phyloP scores from a whole-genome alignment of 1,140 invertebrate species.

The Heliconius melpomene region DNA sequence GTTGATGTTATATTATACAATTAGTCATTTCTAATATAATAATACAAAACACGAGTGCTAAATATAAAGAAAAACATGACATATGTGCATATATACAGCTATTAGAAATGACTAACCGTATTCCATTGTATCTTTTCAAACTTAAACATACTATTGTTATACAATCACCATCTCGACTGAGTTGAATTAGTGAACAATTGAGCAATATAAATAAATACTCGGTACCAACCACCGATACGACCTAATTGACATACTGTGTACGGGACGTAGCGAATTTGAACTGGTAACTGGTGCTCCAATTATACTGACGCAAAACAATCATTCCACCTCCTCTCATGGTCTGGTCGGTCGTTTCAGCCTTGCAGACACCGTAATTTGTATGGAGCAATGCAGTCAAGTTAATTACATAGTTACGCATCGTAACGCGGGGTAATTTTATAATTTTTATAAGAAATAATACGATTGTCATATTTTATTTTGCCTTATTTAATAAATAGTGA shows the following conservation, averaged over 20 bases:
- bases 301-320: slow-evolving; percentile 55
- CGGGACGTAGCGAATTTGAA: slow-evolving; percentile 44
- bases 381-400: slow-evolving; percentile 21
- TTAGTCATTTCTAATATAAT: no score
- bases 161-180: slow-evolving; percentile 49
- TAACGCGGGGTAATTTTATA: slow-evolving; percentile 25
- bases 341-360: slow-evolving; percentile 40
- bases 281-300: slow-evolving; percentile 48
- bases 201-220: slow-evolving; percentile 63
- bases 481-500: neutral
- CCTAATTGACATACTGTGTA: slow-evolving; percentile 64
- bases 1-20: no score
- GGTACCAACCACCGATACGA: slow-evolving; percentile 52
- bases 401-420: slow-evolving; percentile 22
- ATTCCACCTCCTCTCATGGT: slow-evolving; percentile 38
- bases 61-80: no score
- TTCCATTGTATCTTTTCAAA: slow-evolving; percentile 18
- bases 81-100: neutral
- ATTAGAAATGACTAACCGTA: slow-evolving; percentile 16
- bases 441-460: slow-evolving; percentile 21
- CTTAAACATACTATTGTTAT: slow-evolving; percentile 32
- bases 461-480: neutral
- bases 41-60: no score
- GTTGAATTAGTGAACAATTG: slow-evolving; percentile 62
- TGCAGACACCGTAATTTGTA: slow-evolving; percentile 42